A percentile compares a stretch with the other conserved stretches of the same genome.
Conservation (phyloP, 2,113 vertebrate species). For the Brachyhypopomus gauderio region DNA sequence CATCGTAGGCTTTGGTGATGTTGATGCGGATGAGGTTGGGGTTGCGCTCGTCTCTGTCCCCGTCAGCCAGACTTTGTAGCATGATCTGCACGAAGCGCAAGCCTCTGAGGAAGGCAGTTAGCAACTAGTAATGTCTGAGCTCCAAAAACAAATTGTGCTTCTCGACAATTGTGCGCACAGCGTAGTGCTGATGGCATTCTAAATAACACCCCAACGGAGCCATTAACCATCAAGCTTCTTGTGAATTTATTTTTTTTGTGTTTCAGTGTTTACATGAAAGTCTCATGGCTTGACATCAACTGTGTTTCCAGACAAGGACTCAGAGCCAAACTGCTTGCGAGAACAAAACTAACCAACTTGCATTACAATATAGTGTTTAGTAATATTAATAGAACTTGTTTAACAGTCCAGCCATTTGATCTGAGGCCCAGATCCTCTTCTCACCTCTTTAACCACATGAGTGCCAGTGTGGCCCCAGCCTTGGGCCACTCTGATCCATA, state of each 20-base stretch:
- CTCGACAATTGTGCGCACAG: no score
- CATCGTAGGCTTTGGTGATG: conserved; percentile 88
- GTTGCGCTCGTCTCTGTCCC: conserved; percentile 87
- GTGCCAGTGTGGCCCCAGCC: conserved; percentile 85
- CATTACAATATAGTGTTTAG: no score
- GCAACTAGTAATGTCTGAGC: not conserved
- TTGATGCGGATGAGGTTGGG: conserved; percentile 91
- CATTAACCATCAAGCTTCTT: not conserved
- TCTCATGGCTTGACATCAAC: no score
- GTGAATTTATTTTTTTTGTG: not conserved
- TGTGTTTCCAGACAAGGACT: no score
- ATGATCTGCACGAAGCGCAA: conserved; percentile 93
- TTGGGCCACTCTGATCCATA: conserved; percentile 86
- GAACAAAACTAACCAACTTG: no score
- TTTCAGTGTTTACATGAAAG: no score
- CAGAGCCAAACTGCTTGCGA: no score
- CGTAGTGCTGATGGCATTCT: no score
- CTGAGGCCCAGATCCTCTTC: not conserved
- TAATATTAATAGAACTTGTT: no score
- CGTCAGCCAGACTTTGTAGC: conserved; percentile 91
- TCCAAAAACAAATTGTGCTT: not conserved
- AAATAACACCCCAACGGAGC: not conserved
- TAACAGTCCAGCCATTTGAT: not conserved
- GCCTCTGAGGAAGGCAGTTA: conserved; percentile 73
- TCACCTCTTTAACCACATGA: conserved; percentile 98